A percentile compares a stretch with the other conserved stretches of the same genome.
Evolutionary conservation across 35 echinoderm and acorn worm genomes (phyloP).

Genomic region (Strongylocentrotus purpuratus): DNA sequence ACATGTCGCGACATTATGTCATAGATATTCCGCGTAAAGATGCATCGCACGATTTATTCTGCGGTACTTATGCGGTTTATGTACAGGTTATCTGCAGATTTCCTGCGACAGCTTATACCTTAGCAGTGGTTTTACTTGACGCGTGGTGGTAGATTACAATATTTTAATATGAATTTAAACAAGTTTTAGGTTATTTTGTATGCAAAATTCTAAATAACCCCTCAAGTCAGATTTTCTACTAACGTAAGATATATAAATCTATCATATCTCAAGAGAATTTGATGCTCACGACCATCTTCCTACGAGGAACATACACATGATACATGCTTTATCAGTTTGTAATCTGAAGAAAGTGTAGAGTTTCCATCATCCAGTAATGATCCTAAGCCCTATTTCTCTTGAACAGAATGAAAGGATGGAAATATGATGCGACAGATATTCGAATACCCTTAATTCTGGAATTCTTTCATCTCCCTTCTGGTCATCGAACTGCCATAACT

Average conservation of each 20-base stretch:
- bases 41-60: too few species aligned
- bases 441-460: neutral
- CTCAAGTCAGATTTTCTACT: neutral
- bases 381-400: neutral
- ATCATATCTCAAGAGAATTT: neutral
- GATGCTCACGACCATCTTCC: neutral
- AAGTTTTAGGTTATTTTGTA: neutral
- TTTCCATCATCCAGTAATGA: constrained; percentile 5
- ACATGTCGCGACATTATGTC: too few species aligned
- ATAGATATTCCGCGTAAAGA: too few species aligned
- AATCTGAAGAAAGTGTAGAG: neutral
- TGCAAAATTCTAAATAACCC: neutral
- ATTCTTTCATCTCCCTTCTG: neutral
- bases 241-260: neutral
- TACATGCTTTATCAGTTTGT: neutral
- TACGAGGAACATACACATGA: neutral
- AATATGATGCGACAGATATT: neutral
- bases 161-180: neutral
- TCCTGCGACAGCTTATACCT: neutral
- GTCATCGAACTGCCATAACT: constrained; percentile 16
- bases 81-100: too few species aligned
- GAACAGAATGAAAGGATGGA: neutral
- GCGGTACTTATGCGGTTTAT: too few species aligned
- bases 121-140: neutral
- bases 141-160: neutral